Evolutionary conservation across 2,113 vertebrate genomes (phyloP).

Genomic region (Stegastes partitus): DNA sequence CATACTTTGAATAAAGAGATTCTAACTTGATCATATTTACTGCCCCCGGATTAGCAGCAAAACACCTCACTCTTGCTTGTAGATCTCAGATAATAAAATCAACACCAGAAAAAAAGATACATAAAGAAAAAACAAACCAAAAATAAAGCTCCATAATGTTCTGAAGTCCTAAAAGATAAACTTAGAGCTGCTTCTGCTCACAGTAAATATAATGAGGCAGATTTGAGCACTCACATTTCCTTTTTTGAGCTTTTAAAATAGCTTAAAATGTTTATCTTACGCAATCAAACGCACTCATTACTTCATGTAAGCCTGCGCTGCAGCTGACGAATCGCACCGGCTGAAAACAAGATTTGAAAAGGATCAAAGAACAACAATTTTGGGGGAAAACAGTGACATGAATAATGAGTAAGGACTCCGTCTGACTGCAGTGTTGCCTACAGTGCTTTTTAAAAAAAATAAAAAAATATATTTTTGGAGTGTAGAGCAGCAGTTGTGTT

Average conservation of each 20-base stretch:
- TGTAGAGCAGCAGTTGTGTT: background rate
- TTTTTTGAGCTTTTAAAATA: constrained; percentile 30
- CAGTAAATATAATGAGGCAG: constrained; percentile 1
- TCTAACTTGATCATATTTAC: no score
- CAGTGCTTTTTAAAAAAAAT: background rate
- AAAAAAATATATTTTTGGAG: no score
- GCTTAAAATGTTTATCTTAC: constrained; percentile 41
- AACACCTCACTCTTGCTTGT: background rate
- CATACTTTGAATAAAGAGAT: background rate
- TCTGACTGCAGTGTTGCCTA: constrained; percentile 22
- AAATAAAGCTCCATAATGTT: background rate
- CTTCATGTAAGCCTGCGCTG: constrained; percentile 34
- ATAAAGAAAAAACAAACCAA: background rate
- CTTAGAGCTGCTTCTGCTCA: constrained; percentile 9
- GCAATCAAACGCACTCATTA: constrained; percentile 45
- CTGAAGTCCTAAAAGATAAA: constrained; percentile 11
- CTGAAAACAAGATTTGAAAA: constrained; percentile 49
- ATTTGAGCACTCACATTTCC: constrained; percentile 9
- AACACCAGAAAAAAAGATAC: background rate
- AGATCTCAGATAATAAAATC: constrained; percentile 11
- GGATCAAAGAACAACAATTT: constrained; percentile 51
- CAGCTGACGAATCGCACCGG: constrained; percentile 22
- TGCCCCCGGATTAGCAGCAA: no score
- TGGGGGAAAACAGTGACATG: constrained; percentile 31
- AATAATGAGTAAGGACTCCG: constrained; percentile 46